These are phyloP conservation scores for Pheosia tremula DNA, from an alignment of 2,888 invertebrate genomes.

Conservation along the genomic window DNA sequence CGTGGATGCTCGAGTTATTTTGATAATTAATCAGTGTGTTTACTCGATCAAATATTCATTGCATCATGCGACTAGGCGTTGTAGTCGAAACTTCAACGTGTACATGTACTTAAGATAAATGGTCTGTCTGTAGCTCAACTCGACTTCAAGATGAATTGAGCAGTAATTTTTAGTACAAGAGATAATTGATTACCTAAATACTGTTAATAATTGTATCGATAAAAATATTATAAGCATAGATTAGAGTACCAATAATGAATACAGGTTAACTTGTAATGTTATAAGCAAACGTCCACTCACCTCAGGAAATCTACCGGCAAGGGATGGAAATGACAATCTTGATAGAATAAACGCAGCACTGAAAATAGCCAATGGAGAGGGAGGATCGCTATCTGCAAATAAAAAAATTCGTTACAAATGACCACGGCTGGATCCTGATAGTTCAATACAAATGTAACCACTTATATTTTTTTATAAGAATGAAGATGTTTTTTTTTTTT, in stretches of 20 bases:
- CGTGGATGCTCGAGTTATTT: no score
- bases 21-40: no score
- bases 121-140: background rate
- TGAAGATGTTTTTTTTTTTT: no score
- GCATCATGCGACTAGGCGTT: background rate
- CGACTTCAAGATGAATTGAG: background rate
- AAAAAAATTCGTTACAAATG: constrained; percentile 13
- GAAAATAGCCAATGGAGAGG: constrained; percentile 30
- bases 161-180: background rate
- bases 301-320: constrained; percentile 58
- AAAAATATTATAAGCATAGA: no score
- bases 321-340: constrained; percentile 44
- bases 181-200: background rate
- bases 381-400: constrained; percentile 43
- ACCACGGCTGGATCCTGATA: background rate
- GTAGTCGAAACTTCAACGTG: background rate
- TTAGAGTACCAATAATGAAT: no score
- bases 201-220: no score
- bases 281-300: constrained; percentile 39
- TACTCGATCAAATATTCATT: background rate
- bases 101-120: background rate
- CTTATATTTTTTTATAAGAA: no score
- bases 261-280: no score
- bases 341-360: constrained; percentile 35
- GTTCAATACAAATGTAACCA: background rate